phyloP scores from a whole-genome alignment of 2,797 vertebrate species.

The Siniperca scherzeri region DNA sequence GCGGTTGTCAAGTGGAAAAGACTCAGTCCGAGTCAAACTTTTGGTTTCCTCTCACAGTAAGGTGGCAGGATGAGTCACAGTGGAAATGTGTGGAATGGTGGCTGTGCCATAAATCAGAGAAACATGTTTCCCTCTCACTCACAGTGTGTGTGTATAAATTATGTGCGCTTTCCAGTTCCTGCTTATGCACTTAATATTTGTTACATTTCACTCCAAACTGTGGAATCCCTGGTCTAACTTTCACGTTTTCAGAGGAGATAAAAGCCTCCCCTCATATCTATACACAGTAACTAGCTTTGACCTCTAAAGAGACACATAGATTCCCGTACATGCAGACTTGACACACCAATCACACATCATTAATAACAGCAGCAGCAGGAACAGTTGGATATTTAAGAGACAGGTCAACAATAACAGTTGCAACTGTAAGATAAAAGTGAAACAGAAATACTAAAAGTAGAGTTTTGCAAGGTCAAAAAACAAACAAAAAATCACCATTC shows the following conservation, averaged over 20 bases:
- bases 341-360: slow-evolving; percentile 41
- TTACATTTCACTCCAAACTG: slow-evolving; percentile 30
- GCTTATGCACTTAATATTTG: slow-evolving; percentile 31
- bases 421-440: slow-evolving; percentile 11
- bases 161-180: slow-evolving; percentile 34
- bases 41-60: slow-evolving; percentile 75
- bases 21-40: slow-evolving; percentile 61
- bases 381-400: slow-evolving; percentile 31
- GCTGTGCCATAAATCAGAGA: slow-evolving; percentile 53
- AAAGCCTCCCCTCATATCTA: not conserved
- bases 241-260: not conserved
- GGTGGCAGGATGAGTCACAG: slow-evolving; percentile 84
- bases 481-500: not conserved
- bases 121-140: slow-evolving; percentile 48
- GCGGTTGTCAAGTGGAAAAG: slow-evolving; percentile 78
- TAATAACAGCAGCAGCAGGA: slow-evolving; percentile 41
- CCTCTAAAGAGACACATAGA: slow-evolving; percentile 31
- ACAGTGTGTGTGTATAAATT: slow-evolving; percentile 16
- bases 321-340: slow-evolving; percentile 53
- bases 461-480: slow-evolving; percentile 25
- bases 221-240: not conserved
- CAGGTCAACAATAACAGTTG: slow-evolving; percentile 15
- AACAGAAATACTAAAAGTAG: not conserved
- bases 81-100: slow-evolving; percentile 75
- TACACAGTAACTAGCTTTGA: slow-evolving; percentile 39